Percentiles rank a stretch among this genome's conserved stretches.
Evolutionary conservation across 1,140 invertebrate genomes (phyloP).

Genomic region (Ostrea denselamellosa): DNA sequence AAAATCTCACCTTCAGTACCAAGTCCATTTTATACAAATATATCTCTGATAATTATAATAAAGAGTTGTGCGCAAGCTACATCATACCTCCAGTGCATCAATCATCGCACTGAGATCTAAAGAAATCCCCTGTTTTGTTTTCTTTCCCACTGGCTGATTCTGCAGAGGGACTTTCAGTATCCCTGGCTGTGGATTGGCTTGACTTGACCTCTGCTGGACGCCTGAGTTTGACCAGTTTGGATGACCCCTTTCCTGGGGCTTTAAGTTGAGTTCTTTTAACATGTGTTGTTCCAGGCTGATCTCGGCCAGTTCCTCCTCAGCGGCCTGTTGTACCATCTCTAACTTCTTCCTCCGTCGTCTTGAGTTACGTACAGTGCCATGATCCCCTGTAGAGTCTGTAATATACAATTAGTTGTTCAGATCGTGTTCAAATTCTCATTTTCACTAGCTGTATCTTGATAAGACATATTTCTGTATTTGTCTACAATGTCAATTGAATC

Average conservation of each 20-base stretch:
- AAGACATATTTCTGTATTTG: too few species aligned
- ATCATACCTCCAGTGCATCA: conserved; percentile 68
- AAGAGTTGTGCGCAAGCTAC: too few species aligned
- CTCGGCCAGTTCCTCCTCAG: conserved; percentile 74
- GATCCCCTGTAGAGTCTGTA: not conserved
- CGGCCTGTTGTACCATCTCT: conserved; percentile 72
- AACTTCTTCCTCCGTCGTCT: conserved; percentile 70
- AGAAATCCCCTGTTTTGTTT: conserved; percentile 73
- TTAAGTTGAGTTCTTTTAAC: conserved; percentile 69
- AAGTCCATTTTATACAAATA: too few species aligned
- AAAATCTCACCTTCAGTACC: too few species aligned
- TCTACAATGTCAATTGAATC: too few species aligned
- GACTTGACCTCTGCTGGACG: not conserved
- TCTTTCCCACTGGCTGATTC: conserved; percentile 61
- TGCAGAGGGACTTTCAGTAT: conserved; percentile 46
- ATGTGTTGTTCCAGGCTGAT: conserved; percentile 75
- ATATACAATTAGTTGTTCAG: not conserved
- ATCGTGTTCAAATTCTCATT: too few species aligned
- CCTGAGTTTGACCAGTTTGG: not conserved
- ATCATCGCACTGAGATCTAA: conserved; percentile 74
- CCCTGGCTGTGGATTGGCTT: conserved; percentile 37
- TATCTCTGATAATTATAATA: too few species aligned
- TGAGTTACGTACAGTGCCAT: not conserved
- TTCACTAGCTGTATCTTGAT: too few species aligned
- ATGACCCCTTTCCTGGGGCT: conserved; percentile 32